Base-by-base conservation (phyloP, 2,113 vertebrate species). In the Synchiropus splendidus region DNA sequence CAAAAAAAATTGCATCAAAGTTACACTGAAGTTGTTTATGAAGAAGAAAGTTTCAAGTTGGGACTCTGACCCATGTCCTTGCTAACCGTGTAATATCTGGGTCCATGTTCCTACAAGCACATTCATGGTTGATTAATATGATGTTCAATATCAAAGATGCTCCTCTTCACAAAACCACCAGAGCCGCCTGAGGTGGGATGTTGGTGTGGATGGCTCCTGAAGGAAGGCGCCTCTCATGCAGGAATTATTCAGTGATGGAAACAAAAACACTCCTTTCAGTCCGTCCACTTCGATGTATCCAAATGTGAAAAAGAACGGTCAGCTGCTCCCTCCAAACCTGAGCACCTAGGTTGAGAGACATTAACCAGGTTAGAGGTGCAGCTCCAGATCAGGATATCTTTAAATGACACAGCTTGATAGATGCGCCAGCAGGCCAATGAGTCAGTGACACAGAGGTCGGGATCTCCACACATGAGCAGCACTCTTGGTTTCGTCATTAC, bases 141-240 rank as follows among this genome's bases (percentile, higher is more conserved):
- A 32, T 11, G 18, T 42, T 40, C 30, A 13, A 50, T 30, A 40
- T 18, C 18, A 38, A 43, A 37, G 45, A 18, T 27, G 12, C 42
- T 55, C 38, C 44, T 48, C 51, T 41, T 42, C 21, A 27, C 38
- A 70, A 52, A 59, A 48, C 30, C 31, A 58, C 64, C 51, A 31
- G 52, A 18, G 48, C 41, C 9, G 16, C 43, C 44, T 53, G 40
- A 61, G 37, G 47, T 36, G 50, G 41, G 30, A 27, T 8, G 53
- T 34, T 11, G 43, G 32, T 13, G 43, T 36, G 18, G 36, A 18
- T 6, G 41, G 38, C 48, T 62, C 53, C 53, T 58, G 49, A 38
- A 42, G 33, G 41, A 36, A 48, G 43, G 60, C 49, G 49, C 59
- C 50, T 34, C 17, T 72, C 74, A 79, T 79, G 74, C 78, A 64